phyloP scores from a whole-genome alignment of 2,113 vertebrate species.

The Tringa solitaria region DNA sequence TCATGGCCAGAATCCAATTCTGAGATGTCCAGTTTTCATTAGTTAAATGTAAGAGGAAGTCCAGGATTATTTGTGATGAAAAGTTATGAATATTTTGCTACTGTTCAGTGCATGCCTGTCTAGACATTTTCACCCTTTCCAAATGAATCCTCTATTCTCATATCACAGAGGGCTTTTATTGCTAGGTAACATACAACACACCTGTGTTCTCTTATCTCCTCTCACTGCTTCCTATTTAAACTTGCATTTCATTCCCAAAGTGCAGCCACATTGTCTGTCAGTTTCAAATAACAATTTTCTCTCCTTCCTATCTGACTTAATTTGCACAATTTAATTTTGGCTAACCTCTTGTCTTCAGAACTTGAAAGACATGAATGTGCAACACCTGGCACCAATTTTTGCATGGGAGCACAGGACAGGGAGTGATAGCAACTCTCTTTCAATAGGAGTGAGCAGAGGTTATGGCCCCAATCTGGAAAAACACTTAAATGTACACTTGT shows the following conservation, averaged over 20 bases:
- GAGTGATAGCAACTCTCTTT: neutral
- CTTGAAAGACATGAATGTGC: neutral
- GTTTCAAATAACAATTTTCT: constrained; percentile 25
- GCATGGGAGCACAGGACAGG: neutral
- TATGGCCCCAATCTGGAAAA: neutral
- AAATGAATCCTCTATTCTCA: neutral
- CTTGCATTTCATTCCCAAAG: neutral
- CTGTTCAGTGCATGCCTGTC: neutral
- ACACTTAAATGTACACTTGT: neutral
- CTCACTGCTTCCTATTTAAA: neutral
- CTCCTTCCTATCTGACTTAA: constrained; percentile 13
- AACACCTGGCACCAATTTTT: neutral
- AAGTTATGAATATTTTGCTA: neutral
- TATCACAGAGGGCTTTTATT: neutral
- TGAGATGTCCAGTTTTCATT: neutral
- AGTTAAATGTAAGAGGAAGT: neutral
- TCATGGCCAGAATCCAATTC: neutral
- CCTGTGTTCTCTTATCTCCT: constrained; percentile 1
- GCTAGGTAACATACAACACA: neutral
- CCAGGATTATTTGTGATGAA: neutral
- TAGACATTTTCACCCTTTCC: neutral
- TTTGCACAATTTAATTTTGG: constrained; percentile 33
- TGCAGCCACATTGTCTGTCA: neutral
- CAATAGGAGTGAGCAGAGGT: neutral
- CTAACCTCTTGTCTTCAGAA: neutral